Conservation (phyloP, 2,113 vertebrate species). For the Probosciger aterrimus region DNA sequence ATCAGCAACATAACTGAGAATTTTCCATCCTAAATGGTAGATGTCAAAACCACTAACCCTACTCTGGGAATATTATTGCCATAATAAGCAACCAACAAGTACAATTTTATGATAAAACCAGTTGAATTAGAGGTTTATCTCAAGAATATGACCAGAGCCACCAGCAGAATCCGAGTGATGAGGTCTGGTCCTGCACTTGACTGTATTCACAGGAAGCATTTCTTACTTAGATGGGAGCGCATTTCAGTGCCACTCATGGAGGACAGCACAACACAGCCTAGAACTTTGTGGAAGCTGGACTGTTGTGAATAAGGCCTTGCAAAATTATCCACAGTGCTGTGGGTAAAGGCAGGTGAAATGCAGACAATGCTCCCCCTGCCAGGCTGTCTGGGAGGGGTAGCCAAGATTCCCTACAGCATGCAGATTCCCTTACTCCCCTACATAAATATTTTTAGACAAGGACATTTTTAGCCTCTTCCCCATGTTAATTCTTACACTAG, state of each 20-base stretch:
- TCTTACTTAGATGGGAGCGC: rapidly evolving
- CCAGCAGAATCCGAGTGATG: background rate
- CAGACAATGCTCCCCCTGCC: background rate
- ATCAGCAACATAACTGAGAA: background rate
- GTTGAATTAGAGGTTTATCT: background rate
- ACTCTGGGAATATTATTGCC: background rate
- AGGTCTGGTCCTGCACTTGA: background rate
- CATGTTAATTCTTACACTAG: background rate
- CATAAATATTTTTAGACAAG: background rate
- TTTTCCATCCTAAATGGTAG: background rate
- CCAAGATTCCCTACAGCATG: background rate
- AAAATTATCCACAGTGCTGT: background rate
- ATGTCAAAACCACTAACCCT: background rate
- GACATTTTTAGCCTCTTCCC: background rate
- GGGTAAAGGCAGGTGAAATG: background rate
- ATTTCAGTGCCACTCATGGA: rapidly evolving
- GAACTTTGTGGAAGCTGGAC: background rate
- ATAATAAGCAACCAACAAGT: background rate
- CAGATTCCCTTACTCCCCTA: background rate
- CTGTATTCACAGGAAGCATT: background rate
- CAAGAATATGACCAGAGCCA: background rate
- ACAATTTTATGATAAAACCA: background rate
- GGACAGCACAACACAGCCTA: background rate
- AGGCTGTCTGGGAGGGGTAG: background rate
- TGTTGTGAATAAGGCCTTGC: background rate